Percentiles rank a stretch among this genome's conserved stretches.
Evolutionary conservation across 2,888 invertebrate species (phyloP).

Genomic region (Orthosia incerta): DNA sequence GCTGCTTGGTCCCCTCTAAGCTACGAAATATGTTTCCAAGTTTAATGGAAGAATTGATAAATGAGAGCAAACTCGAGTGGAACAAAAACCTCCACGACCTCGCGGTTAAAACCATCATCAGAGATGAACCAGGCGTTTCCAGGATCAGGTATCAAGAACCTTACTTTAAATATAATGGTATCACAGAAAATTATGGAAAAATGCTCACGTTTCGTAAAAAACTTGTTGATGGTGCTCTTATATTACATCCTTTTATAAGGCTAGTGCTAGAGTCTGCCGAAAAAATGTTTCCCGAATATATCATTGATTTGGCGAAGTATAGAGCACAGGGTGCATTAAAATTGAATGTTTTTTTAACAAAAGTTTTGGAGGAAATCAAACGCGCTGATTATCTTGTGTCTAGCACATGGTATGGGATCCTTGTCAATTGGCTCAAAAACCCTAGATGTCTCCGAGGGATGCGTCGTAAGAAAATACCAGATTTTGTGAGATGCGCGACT

Average conservation of each 20-base stretch:
- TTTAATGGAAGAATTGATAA: constrained; percentile 88
- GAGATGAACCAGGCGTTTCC: constrained; percentile 90
- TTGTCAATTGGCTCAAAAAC: constrained; percentile 87
- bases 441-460: constrained; percentile 86
- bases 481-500: constrained; percentile 85
- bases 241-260: constrained; percentile 92
- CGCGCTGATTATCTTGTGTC: constrained; percentile 85
- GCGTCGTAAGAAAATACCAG: constrained; percentile 80
- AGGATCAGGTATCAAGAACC: constrained; percentile 86
- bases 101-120: constrained; percentile 92
- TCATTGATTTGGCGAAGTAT: constrained; percentile 90
- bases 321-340: constrained; percentile 83
- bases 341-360: constrained; percentile 79
- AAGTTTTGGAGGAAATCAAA: constrained; percentile 83
- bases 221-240: constrained; percentile 90
- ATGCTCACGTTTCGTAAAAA: constrained; percentile 91
- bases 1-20: constrained; percentile 88
- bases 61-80: constrained; percentile 91
- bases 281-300: constrained; percentile 87
- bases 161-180: constrained; percentile 92
- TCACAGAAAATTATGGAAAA: constrained; percentile 91
- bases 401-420: constrained; percentile 86
- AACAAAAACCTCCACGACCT: constrained; percentile 91
- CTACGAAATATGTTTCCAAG: constrained; percentile 91
- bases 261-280: constrained; percentile 90